Base-by-base conservation (phyloP, 2,113 vertebrate species). In the Perca schrenkii region DNA sequence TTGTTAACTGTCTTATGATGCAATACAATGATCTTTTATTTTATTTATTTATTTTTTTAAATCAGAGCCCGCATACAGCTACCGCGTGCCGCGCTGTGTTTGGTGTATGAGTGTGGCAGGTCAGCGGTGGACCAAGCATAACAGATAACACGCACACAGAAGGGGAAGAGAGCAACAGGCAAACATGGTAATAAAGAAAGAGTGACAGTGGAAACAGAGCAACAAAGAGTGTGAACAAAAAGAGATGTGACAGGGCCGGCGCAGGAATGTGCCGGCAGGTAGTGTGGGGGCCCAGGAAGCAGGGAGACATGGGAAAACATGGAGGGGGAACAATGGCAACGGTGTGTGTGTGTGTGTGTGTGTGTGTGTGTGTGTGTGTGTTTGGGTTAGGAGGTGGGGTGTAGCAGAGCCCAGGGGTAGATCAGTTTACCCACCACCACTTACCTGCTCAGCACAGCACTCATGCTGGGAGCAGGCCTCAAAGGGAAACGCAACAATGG, bases 261-360 rank as follows among this genome's bases (percentile, higher is more conserved):
- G 84, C 78, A 92, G 90, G 93, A 94, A 94, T 94, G 93, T 89
- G 82, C 86, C 72, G 70, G 87, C 90, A 94, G 89, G 94, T 95
- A 94, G 85, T 8, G n/a, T 65, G 83, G 94, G 82, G 94, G 93
- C 93, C 92, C 92, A 93, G 91, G 88, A 94, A 94, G 93, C 82
- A 89, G 63, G 64, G 52, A 83, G 64, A 88, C 88, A 91, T 83
- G 88, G 85, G 85, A 90, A 90, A 87, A 89, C 83, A 78, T 73
- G 47, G 72, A 76, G 43, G 40, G 47, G 57, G 74, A 88, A 88
- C 84, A 91, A 89, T 85, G 67, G 83, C 22, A 14, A 31, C 8
- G 31, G 73, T 69, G 76, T 77, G 72, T 73, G 73, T 79, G 76
- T 78, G 69, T 63, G 54, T 67, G 63, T 60, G 46, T 73, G 57